These are phyloP conservation scores for Heliopora coerulea DNA, from an alignment of 92 coral and sea anemone genomes.

Conservation along the genomic window DNA sequence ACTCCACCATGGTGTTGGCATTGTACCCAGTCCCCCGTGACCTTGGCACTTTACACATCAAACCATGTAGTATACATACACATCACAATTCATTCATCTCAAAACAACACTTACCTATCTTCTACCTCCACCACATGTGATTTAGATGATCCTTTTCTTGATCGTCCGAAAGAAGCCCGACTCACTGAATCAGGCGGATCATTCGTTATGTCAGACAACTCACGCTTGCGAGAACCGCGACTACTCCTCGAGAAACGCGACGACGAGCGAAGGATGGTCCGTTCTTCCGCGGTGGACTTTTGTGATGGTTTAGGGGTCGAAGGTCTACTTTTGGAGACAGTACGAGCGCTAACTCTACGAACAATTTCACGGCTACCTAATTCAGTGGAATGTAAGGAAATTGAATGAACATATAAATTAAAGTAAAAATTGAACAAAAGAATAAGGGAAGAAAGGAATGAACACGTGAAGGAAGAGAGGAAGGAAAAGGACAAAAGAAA, in stretches of 20 bases:
- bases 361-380: conserved; percentile 36
- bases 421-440: neutral
- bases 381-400: neutral
- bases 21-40: too few relatives aligned
- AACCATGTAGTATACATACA: too few relatives aligned
- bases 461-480: too few relatives aligned
- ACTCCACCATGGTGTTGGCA: too few relatives aligned
- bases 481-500: too few relatives aligned
- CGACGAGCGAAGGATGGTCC: conserved; percentile 11
- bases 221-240: conserved; percentile 27
- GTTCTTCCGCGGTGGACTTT: neutral
- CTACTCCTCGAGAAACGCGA: conserved; percentile 37
- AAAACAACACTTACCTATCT: conserved; percentile 26
- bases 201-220: neutral
- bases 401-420: neutral
- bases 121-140: conserved; percentile 31
- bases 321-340: conserved; percentile 21
- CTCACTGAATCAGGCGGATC: conserved; percentile 23
- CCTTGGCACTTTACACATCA: too few relatives aligned
- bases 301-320: conserved; percentile 34
- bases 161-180: conserved; percentile 14
- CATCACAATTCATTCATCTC: too few relatives aligned
- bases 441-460: neutral
- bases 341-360: conserved; percentile 27
- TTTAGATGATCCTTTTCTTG: conserved; percentile 11